Percentiles rank a stretch among this genome's conserved stretches.
Conservation (phyloP, 2,888 invertebrate genomes). For the Ommatoiulus sabulosus region DNA sequence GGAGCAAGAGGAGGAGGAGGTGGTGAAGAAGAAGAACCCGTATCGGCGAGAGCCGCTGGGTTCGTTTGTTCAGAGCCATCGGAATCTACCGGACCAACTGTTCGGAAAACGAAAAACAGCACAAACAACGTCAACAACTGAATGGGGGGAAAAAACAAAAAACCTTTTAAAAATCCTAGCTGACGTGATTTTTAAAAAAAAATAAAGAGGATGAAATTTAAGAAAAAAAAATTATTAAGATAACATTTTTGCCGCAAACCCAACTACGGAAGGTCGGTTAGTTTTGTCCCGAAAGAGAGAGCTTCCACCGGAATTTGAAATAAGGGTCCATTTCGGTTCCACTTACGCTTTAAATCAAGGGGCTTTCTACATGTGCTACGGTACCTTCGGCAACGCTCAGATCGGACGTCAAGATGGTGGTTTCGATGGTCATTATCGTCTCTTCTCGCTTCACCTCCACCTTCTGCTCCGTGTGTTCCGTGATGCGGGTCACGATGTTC, state of each 20-base stretch:
- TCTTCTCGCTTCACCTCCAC: slow-evolving; percentile 58
- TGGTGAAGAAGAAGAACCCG: background rate
- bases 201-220: background rate
- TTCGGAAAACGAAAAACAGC: slow-evolving; percentile 5
- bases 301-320: slow-evolving; percentile 21
- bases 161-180: too few species aligned
- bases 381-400: slow-evolving; percentile 46
- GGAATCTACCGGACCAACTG: background rate
- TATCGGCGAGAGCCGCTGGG: background rate
- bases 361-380: slow-evolving; percentile 34
- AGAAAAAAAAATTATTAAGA: background rate
- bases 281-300: background rate
- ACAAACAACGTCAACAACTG: slow-evolving; percentile 3
- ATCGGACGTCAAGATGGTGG: slow-evolving; percentile 57
- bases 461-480: slow-evolving; percentile 57
- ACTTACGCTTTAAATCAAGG: slow-evolving; percentile 43
- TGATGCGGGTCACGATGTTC: slow-evolving; percentile 48
- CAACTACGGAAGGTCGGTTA: background rate
- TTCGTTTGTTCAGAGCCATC: background rate
- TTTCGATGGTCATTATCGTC: slow-evolving; percentile 58
- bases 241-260: background rate
- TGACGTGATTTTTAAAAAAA: too few species aligned
- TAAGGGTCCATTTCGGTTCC: slow-evolving; percentile 2
- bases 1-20: background rate
- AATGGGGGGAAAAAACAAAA: background rate